Base-by-base conservation (phyloP, 2,797 vertebrate genomes). In the Sebastolobus alascanus region DNA sequence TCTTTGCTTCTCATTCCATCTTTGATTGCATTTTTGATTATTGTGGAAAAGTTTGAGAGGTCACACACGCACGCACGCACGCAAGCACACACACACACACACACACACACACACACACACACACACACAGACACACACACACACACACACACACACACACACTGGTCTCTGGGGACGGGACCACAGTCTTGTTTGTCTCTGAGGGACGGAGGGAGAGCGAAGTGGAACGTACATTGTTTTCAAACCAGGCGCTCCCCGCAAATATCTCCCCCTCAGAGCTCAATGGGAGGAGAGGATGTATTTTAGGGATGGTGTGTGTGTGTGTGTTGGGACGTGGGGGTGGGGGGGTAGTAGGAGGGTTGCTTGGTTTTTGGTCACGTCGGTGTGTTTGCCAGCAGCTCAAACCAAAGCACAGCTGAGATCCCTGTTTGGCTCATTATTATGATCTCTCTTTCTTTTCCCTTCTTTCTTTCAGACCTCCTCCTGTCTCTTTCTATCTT, bases 221-320 rank as follows among this genome's bases (percentile, higher is more conserved):
- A 87, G 77, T 89, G 90, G 90, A 92, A 91, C 86, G 77, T 66
- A 72, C 88, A 93, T 93, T 93, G 91, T 94, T 92, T 92, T 89
- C 58, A 82, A 89, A 89, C 90, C 90, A 87, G 79, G 65, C 74
- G 25, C 85, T 90, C 84, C 70, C 92, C 90, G 35, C 90, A 93
- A 93, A 87, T 84, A 90, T 90, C 83, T 85, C 86, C 77, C 84
- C 90, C 90, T 87, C 87, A 9, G 81, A 87, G 90, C 70, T 84
- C 20, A 13, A 76, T 54, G 67, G 64, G 72, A 66, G 73, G 71
- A 82, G 73, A 64, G 22, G 68, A 56, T 80, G 73, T 80, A 67
- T 71, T 69, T 84, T 75, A 27, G 11, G 11, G 50, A 12, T 22
- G 55, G 43, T 61, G 33, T 69, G 54, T 70, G 65, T 65, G 46